Evolutionary conservation across 35 echinoderm and acorn worm species (phyloP), one percentile per base, ranked within the genome.

Genomic region (Strongylocentrotus purpuratus): DNA sequence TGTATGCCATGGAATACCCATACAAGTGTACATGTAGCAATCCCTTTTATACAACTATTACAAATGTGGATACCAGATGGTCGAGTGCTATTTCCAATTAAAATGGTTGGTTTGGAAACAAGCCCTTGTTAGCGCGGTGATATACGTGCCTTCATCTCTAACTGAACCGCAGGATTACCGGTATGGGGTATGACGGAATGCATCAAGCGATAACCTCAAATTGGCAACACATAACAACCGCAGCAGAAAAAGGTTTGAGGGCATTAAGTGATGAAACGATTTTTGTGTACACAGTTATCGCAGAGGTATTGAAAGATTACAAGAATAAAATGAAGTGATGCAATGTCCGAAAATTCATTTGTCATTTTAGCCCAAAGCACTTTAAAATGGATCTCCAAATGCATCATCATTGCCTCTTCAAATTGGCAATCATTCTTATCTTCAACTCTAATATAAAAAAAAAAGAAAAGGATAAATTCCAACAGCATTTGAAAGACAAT

Each of bases 81-180:
- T 46, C 0, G 45, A 45, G 87, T 89, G 87, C 20, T 18, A 89
- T 89, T 89, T 89, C 87, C 45, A 89, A 89, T 89, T 89, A 89
- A 89, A 89, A 89, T 89, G 32, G 12, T 89, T 89, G 87, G 33
- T 89, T 45, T 89, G 87, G 87, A 89, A 46, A 89, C 32, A 31
- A 46, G 87, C 87, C 33, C 45, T 89, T 78, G 65, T 78, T 78
- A 78, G 28, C 22, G 20, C 65, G 65, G 20, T n/a, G 65, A 78
- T 78, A 28, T 78, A 78, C 20, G 65, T 78, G 65, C 20, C 18
- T 78, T 28, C 28, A 9, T 78, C 65, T 78, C 65, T n/a, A n/a
- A 78, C 65, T n/a, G 65, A 18, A 78, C 65, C 65, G 28, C 2
- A 4, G 65, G 65, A 78, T 78, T 78, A 78, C 65, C 65, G 65